Conservation (phyloP, 1,140 invertebrate genomes). For the Diorhabda carinulata region DNA sequence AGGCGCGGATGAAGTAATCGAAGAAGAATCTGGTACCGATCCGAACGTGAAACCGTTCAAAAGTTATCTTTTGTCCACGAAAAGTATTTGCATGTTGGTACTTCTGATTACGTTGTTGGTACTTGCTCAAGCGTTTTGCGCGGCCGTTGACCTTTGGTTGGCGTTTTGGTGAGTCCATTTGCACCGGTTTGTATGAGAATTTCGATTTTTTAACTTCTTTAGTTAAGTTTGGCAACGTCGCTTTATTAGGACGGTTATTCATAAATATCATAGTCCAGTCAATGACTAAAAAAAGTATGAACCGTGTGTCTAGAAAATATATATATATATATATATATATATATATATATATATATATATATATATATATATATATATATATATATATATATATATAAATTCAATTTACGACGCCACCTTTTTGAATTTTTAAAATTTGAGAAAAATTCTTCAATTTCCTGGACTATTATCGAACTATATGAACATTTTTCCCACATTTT, state of each 20-base stretch:
- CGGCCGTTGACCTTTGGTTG: neutral
- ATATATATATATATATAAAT: no score
- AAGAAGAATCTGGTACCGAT: neutral
- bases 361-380: no score
- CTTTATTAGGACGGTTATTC: no score
- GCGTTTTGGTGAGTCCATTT: neutral
- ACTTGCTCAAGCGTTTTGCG: neutral
- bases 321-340: no score
- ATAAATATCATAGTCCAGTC: neutral
- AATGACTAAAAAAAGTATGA: neutral
- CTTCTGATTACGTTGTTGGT: neutral
- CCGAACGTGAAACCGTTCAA: neutral
- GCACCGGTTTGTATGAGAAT: neutral
- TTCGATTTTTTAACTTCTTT: neutral
- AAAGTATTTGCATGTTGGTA: neutral
- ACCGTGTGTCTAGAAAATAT: no score
- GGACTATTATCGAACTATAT: no score
- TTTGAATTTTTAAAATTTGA: no score
- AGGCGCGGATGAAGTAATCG: neutral
- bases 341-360: no score
- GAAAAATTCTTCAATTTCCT: no score
- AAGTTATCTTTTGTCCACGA: neutral
- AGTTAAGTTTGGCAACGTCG: no score
- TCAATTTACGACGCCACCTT: no score
- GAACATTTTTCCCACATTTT: no score